Evolutionary conservation across 1,140 invertebrate genomes (phyloP), one percentile per base, ranked within the genome.

Genomic region (Papilio dardanus): DNA sequence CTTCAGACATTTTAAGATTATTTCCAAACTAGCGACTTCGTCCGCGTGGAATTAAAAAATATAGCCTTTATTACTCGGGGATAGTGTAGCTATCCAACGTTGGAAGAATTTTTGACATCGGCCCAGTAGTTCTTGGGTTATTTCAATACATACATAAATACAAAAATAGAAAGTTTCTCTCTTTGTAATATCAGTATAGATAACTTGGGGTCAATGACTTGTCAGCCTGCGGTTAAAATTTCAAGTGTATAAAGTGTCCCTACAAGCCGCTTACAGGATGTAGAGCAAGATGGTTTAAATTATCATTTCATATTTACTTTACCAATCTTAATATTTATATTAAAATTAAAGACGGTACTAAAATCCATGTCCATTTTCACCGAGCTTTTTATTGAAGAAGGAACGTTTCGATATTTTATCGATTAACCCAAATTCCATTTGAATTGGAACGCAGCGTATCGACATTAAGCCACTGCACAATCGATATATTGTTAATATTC

Each of bases 401-500:
- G n/a, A 33, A 66, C 6, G 33, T 21, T 33, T 35, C n/a, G 16
- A 69, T 69, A 37, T 40, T 37, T 37, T 69, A 37, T 21, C 35
- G 16, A 40, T 69, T 69, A 69, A 69, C 67, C 33, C 19, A 69
- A 37, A 69, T 69, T 37, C 67, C 35, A 40, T 19, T 19, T 8
- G 16, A 67, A 67, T 7, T 35, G 65, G 65, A 67, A 69, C 67
- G 33, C 33, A 21, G 7, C 33, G 28, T 35, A 69, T 37, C 67
- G 67, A 69, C 19, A 33, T 66, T 33, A n/a, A 2, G 35, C 35
- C 21, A 69, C 67, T 69, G 19, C 35, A 69, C 67, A 69, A 69
- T 69, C 67, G 35, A 35, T 24, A 37, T 24, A 33, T 14, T 69
- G 19, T 69, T 69, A 69, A 69, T 21, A 69, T 69, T 69, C 67